A percentile compares a stretch with the other conserved stretches of the same genome.
phyloP scores from a whole-genome alignment of 2,797 vertebrate species.

The Coilia nasus region DNA sequence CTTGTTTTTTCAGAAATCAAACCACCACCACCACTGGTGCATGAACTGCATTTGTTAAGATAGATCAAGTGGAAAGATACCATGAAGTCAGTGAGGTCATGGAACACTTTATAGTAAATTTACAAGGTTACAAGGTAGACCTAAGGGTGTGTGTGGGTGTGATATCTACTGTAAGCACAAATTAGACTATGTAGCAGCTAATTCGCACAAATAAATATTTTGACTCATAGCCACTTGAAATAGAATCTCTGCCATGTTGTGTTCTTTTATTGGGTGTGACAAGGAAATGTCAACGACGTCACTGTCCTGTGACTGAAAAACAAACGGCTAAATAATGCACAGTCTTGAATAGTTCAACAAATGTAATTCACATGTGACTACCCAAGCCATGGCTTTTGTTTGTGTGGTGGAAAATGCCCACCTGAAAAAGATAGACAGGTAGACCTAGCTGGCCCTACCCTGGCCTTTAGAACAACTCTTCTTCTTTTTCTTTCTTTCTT shows the following conservation, averaged over 20 bases:
- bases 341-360: slow-evolving; percentile 28
- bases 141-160: no score
- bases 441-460: slow-evolving; percentile 22
- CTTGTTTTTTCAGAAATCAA: background rate
- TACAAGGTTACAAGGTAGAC: background rate
- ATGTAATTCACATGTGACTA: background rate
- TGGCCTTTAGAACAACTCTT: no score
- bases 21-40: background rate
- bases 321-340: background rate
- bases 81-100: background rate
- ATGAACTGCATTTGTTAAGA: background rate
- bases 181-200: no score
- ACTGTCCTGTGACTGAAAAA: background rate
- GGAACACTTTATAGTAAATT: background rate
- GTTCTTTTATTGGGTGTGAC: slow-evolving; percentile 7
- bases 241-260: background rate
- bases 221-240: background rate
- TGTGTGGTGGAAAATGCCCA: slow-evolving; percentile 4
- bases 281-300: background rate
- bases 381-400: background rate
- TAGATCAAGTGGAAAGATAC: background rate
- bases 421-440: slow-evolving; percentile 20
- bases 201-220: background rate
- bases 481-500: background rate
- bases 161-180: no score